Conservation (phyloP, 2,113 vertebrate species). For the Equus przewalskii region DNA sequence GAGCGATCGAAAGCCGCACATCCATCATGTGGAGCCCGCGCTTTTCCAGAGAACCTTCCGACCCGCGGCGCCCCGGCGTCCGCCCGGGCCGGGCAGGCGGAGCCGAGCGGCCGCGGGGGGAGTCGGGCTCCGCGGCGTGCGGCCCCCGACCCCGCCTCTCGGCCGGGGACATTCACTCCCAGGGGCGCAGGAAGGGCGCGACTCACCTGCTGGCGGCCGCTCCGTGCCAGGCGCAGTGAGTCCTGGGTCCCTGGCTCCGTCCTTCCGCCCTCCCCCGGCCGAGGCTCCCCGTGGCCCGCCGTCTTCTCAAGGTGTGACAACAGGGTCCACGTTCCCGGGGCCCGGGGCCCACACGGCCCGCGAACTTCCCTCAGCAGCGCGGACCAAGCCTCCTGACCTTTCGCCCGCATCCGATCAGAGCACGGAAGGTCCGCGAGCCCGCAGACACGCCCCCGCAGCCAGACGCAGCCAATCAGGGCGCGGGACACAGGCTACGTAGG, state of each 20-base stretch:
- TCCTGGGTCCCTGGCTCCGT: not conserved
- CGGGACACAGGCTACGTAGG: too few relatives aligned
- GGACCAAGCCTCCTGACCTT: not conserved
- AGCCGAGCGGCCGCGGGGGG: not conserved
- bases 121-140: accelerated
- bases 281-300: accelerated
- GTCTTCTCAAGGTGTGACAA: accelerated
- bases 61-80: accelerated
- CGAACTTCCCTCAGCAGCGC: accelerated
- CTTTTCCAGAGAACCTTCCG: not conserved
- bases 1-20: not conserved
- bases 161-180: not conserved
- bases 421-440: not conserved
- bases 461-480: constrained; percentile 24
- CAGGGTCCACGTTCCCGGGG: accelerated
- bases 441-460: not conserved
- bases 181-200: accelerated
- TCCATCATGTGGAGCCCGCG: accelerated
- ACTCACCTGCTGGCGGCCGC: constrained; percentile 13
- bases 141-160: not conserved
- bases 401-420: constrained; percentile 29
- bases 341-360: accelerated
- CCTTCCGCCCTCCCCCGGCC: not conserved
- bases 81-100: not conserved
- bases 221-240: too few relatives aligned